phyloP scores from a whole-genome alignment of 2,797 vertebrate genomes.

The Cyprinella venusta region DNA sequence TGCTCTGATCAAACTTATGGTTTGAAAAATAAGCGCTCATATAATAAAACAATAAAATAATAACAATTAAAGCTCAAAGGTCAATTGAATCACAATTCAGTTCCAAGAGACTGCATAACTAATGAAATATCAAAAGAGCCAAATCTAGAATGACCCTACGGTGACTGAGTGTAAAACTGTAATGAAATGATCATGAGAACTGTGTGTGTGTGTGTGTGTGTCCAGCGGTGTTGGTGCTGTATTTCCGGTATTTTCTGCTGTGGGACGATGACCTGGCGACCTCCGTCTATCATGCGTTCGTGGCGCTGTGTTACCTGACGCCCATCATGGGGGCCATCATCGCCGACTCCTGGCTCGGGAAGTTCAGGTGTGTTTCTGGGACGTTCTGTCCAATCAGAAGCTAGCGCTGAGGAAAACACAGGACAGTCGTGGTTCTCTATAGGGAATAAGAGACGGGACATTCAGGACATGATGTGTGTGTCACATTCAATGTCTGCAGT shows the following conservation, averaged over 20 bases:
- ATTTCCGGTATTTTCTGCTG: slow-evolving; percentile 86
- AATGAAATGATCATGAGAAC: neutral
- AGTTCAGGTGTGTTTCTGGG: slow-evolving; percentile 86
- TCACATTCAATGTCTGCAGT: too few species aligned
- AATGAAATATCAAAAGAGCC: neutral
- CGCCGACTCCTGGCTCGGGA: slow-evolving; percentile 95
- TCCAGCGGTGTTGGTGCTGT: slow-evolving; percentile 90
- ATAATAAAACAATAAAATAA: too few species aligned
- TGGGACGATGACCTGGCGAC: slow-evolving; percentile 88
- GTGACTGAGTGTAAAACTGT: neutral
- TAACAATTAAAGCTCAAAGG: neutral
- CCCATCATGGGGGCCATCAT: slow-evolving; percentile 91
- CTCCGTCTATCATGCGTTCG: slow-evolving; percentile 90
- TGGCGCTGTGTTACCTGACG: slow-evolving; percentile 92
- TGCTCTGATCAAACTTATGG: neutral
- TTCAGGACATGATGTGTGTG: too few species aligned
- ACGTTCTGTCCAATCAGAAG: too few species aligned
- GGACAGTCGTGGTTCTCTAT: too few species aligned
- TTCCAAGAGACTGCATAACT: neutral
- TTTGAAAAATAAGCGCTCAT: neutral
- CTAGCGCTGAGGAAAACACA: too few species aligned
- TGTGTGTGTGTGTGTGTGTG: neutral
- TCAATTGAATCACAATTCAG: neutral
- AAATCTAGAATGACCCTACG: neutral
- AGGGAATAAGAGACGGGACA: too few species aligned